Conservation (phyloP, 1,140 invertebrate species). For the Trigoniulus corallinus region DNA sequence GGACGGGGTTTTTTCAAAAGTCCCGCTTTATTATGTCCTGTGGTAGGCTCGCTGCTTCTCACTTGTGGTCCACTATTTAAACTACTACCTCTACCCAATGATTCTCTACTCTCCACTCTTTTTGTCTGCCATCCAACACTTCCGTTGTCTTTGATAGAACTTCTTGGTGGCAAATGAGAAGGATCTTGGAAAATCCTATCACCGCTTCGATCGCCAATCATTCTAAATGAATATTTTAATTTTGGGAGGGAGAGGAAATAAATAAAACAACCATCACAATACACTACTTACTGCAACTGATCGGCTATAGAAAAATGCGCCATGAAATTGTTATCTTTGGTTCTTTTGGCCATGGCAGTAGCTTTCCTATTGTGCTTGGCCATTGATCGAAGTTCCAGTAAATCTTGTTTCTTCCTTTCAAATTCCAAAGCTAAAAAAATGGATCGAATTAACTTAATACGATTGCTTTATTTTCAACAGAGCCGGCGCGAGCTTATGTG, state of each 20-base stretch:
- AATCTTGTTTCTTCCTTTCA: not conserved
- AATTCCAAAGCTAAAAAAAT: not conserved
- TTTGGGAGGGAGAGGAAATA: too few species aligned
- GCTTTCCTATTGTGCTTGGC: conserved; percentile 6
- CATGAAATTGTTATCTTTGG: conserved; percentile 8
- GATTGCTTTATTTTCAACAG: too few species aligned
- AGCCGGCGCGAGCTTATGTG: too few species aligned
- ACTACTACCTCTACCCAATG: not conserved
- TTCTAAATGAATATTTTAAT: too few species aligned
- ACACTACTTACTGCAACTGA: too few species aligned
- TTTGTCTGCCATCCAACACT: not conserved
- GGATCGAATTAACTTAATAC: too few species aligned
- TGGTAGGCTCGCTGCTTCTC: not conserved
- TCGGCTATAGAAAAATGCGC: not conserved
- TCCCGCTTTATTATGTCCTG: not conserved
- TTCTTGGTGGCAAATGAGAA: not conserved
- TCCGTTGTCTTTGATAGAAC: not conserved
- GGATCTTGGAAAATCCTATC: not conserved
- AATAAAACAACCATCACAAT: too few species aligned
- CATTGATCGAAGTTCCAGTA: conserved; percentile 1
- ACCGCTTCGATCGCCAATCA: not conserved
- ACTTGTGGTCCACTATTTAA: not conserved
- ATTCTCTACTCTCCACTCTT: not conserved
- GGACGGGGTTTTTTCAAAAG: not conserved
- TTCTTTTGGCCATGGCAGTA: conserved; percentile 6